Evolutionary conservation across 1,140 invertebrate genomes (phyloP), one percentile per base, ranked within the genome.

Genomic region (Temnothorax nylanderi): DNA sequence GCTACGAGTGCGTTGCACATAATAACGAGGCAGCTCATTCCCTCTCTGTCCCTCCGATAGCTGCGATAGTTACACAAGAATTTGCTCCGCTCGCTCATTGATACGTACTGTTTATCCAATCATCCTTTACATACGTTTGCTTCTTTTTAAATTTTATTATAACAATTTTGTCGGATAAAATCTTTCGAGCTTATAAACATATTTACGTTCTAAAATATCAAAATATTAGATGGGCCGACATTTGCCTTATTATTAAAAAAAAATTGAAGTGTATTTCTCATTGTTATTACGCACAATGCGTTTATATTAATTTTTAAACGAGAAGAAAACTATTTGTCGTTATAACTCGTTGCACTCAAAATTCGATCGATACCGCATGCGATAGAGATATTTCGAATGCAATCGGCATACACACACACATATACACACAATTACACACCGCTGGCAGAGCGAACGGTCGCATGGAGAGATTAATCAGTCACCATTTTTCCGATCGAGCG

Each of bases 401-500:
- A 37, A 75, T 60, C 54, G 41, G 51, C 47, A 72, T 2, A 47
- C 62, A 34, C 34, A 34, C n/a, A 18, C 10, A 32, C 11, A 7
- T 18, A 11, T 8, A 21, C 69, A 21, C 16, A 1, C 21, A 8
- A 4, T 13, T 26, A 32, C 56, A 4, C 13, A 6, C 10, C 13
- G 64, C 10, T 16, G 64, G 21, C 64, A 18, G 77, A 74, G 26
- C 51, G 69, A 84, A 75, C 41, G 54, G 54, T 84, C 69, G 51
- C 47, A 54, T 47, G 78, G 78, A 41, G 64, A 75, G 80, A 75
- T 84, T 84, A 84, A 84, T 84, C 80, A 84, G 80, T 84, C 80
- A 84, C 69, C 54, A 84, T 84, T 84, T 84, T 84, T 84, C 80
- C 80, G 47, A 84, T 62, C 80, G 80, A 32, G n/a, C 80, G 49